Percentiles rank a stretch among this genome's conserved stretches.
Evolutionary conservation across 1,140 invertebrate species (phyloP).

Genomic region (Micrasema longulum): DNA sequence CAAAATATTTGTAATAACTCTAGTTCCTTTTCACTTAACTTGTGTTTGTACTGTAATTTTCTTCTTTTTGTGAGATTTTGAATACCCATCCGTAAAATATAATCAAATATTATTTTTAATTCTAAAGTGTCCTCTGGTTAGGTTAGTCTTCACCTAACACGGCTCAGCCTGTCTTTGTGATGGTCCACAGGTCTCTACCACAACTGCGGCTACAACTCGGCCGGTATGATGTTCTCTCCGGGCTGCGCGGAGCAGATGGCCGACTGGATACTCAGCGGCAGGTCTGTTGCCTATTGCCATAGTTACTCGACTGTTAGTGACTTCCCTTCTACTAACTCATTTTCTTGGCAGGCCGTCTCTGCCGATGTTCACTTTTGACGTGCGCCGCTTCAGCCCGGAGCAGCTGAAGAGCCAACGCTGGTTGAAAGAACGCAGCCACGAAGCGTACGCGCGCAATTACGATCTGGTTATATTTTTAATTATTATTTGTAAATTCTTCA

Average conservation of each 20-base stretch:
- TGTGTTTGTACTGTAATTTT: no score
- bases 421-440: slow-evolving; percentile 84
- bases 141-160: no score
- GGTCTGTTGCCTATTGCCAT: slow-evolving; percentile 54
- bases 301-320: neutral
- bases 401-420: slow-evolving; percentile 78
- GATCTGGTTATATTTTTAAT: slow-evolving; percentile 69
- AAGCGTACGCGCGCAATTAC: slow-evolving; percentile 90
- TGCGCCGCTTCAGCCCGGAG: slow-evolving; percentile 80
- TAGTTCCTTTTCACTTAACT: no score
- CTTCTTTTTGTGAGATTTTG: no score
- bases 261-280: slow-evolving; percentile 83
- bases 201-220: slow-evolving; percentile 88
- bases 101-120: no score
- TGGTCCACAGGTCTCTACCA: slow-evolving; percentile 79
- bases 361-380: slow-evolving; percentile 89
- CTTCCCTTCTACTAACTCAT: no score
- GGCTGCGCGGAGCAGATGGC: slow-evolving; percentile 88
- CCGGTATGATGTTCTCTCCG: slow-evolving; percentile 91
- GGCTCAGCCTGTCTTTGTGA: no score
- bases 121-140: no score
- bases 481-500: no score
- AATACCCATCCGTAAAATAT: no score
- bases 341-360: slow-evolving; percentile 74
- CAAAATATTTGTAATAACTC: no score